A percentile compares a stretch with the other conserved stretches of the same genome.
Conservation (phyloP, 2,797 vertebrate species). For the Phataginus tricuspis region DNA sequence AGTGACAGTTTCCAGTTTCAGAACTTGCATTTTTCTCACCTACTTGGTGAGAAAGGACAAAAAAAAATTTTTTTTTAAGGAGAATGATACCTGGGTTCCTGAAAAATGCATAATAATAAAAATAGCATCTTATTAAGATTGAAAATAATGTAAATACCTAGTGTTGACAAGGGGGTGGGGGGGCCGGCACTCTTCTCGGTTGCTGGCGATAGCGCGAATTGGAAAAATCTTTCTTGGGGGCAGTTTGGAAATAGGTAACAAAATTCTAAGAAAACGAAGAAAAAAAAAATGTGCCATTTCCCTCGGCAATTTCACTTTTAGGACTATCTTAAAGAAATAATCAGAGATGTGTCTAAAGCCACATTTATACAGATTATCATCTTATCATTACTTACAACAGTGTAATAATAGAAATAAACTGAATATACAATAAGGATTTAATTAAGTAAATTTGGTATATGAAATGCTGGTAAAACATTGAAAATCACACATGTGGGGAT, state of each 20-base stretch:
- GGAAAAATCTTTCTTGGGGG: neutral
- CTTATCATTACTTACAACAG: neutral
- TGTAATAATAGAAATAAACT: neutral
- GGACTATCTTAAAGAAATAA: neutral
- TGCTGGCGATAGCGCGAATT: neutral
- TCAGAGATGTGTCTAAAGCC: neutral
- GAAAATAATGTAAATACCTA: neutral
- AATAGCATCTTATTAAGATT: neutral
- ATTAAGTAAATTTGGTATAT: neutral
- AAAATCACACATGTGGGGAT: neutral
- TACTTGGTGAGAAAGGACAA: conserved; percentile 17
- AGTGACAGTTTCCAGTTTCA: neutral
- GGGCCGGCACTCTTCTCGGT: accelerated
- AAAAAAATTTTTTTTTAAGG: neutral
- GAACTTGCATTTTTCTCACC: conserved; percentile 26
- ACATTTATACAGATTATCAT: neutral
- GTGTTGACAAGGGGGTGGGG: neutral
- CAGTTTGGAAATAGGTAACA: conserved; percentile 24
- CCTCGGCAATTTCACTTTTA: neutral
- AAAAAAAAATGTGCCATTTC: neutral
- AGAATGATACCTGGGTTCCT: neutral
- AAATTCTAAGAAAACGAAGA: neutral
- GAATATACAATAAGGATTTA: neutral
- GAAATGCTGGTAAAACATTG: neutral
- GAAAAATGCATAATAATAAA: neutral